Percentiles rank a stretch among this genome's conserved stretches.
Evolutionary conservation across 2,113 vertebrate genomes (phyloP).

Genomic region (Cynoglossus semilaevis): DNA sequence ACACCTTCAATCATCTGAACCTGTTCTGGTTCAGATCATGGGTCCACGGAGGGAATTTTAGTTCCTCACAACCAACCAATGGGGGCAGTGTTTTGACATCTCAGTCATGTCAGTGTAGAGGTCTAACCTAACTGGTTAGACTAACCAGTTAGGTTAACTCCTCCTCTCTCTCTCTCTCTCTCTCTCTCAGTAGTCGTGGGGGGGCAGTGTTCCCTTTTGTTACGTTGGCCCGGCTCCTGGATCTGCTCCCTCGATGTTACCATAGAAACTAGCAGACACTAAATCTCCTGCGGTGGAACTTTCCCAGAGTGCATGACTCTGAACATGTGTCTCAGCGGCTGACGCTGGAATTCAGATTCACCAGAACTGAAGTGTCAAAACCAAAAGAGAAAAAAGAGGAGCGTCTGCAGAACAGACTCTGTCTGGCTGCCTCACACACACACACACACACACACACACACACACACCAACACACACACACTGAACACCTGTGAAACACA

Average conservation of each 20-base stretch:
- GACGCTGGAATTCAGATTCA: constrained; percentile 54
- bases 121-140: no score
- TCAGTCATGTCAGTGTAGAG: no score
- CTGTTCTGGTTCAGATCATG: no score
- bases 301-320: constrained; percentile 49
- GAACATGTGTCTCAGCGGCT: constrained; percentile 13
- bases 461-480: not conserved
- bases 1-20: no score
- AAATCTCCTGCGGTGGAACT: constrained; percentile 71
- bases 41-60: no score
- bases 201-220: constrained; percentile 72
- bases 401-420: constrained; percentile 9
- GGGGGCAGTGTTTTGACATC: no score
- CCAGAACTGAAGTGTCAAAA: constrained; percentile 32
- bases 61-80: no score
- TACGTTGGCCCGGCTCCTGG: constrained; percentile 60
- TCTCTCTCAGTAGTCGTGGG: constrained; percentile 55
- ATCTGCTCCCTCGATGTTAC: constrained; percentile 64
- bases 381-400: constrained; percentile 16
- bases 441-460: not conserved
- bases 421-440: not conserved
- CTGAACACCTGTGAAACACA: no score
- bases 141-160: no score
- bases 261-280: constrained; percentile 77
- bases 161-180: constrained; percentile 11